Base-by-base conservation (phyloP, 2,797 vertebrate genomes). In the Euthynnus affinis region DNA sequence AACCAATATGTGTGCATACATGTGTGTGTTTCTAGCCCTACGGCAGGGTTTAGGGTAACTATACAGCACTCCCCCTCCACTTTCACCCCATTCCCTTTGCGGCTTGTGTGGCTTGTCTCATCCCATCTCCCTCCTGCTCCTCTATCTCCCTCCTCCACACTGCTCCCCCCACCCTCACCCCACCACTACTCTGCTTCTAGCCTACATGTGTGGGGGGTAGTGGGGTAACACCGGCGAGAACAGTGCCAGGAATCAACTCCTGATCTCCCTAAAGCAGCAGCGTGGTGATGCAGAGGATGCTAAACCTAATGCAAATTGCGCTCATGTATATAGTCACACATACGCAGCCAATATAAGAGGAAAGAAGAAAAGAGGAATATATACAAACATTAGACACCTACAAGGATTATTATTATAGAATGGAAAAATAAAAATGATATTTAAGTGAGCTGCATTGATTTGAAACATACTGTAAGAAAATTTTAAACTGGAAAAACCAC, bases 101-200 rank as follows among this genome's bases (percentile, higher is more conserved):
- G 89, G 92, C 90, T 92, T 92, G 91, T 93, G 93, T 86, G 88
- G 92, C 93, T 94, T 93, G 91, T 94, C 93, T 95, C 90, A 93
- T 95, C 91, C 91, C 89, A 94, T 95, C 91, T 93, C 87, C 76
- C 89, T 90, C 90, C 87, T 88, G 87, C 85, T 87, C 80, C 80
- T 86, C 87, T 83, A 75, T 78, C 84, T 80, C 83, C 84, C 82
- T 73, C 69, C 76, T 79, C 69, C 18, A 7, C 14, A 20, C 72
- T 27, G 37, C 63, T 67, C 29, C 70, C 29, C 6, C 18, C 15
- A 12, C 55, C 49, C 62, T 67, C 63, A 53, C 71, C 76, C 67
- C 62, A 69, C 65, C 53, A 57, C 81, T 68, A 44, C 74, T 71
- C 78, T 76, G 34, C 87, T 89, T 83, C 65, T 62, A 85, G 81